Evolutionary conservation across 2,888 invertebrate species (phyloP), one percentile per base, ranked within the genome.

Genomic region (Orthosia incerta): DNA sequence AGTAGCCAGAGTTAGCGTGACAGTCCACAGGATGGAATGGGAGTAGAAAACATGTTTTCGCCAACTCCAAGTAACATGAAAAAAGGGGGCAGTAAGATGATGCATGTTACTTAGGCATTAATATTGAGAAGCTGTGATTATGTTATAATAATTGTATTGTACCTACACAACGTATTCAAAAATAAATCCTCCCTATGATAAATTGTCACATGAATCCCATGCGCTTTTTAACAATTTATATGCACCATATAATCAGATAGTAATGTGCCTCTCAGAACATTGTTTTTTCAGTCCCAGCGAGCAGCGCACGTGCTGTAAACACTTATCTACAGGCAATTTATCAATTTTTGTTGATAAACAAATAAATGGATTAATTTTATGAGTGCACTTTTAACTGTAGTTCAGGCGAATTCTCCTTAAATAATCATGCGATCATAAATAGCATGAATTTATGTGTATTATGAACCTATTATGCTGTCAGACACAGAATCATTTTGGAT

Each of bases 351-450:
- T 57, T 62, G 56, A 82, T 79, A 81, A 76, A 56, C 16, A 62
- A 64, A 26, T 80, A 60, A 68, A 81, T 76, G 61, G 64, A 81
- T 79, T 59, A 81, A n/a, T n/a, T 78, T 69, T 75, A 75, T 69
- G 60, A 81, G 39, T 61, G 46, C 75, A 62, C 18, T 74, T 71
- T 63, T 65, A 45, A 81, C 50, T 62, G 39, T 67, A 60, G 20
- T 45, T 45, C 48, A 26, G 20, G 51, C 74, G 48, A 39, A 65
- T 80, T 66, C 56, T 62, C 18, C n/a, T 20, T 18, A 45, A 20
- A 65, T 74, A 56, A 74, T 80, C 60, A 51, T 39, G 60, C 62
- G 45, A n/a, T 74, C 56, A 74, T 80, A 80, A 80, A 80, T 79
- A 79, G 73, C 46, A 51, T 16, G 65, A 51, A 46, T 63, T 72